Conservation (phyloP, 2,797 vertebrate species). For the Labeo calbasu region DNA sequence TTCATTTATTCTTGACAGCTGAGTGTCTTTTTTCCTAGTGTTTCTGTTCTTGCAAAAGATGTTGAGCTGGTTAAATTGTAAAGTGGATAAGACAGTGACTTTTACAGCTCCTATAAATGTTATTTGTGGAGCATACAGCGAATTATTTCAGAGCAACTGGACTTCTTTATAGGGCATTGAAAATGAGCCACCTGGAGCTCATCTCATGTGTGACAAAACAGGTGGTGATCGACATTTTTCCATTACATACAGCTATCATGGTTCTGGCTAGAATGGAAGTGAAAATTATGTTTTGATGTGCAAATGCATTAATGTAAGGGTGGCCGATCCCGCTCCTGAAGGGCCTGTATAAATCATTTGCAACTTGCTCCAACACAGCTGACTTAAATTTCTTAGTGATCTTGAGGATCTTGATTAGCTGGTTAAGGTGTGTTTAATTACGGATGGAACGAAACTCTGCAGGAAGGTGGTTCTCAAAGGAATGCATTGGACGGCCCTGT, state of each 20-base stretch:
- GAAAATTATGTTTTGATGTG: neutral
- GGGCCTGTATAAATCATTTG: neutral
- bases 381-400: neutral
- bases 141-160: slow-evolving; percentile 39
- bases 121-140: slow-evolving; percentile 35
- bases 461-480: neutral
- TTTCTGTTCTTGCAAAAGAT: neutral
- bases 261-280: neutral
- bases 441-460: neutral
- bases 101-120: slow-evolving; percentile 10
- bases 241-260: neutral
- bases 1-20: slow-evolving; percentile 12
- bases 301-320: neutral
- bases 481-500: neutral
- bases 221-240: neutral
- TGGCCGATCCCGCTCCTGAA: neutral
- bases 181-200: slow-evolving; percentile 47
- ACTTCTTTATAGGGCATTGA: slow-evolving; percentile 42
- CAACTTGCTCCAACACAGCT: neutral
- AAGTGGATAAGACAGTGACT: slow-evolving; percentile 27
- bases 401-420: neutral
- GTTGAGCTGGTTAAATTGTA: neutral
- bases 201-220: slow-evolving; percentile 11
- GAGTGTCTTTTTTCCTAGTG: neutral
- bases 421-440: neutral